Evolutionary conservation across 2,888 invertebrate genomes (phyloP).

Genomic region (Lycaena phlaeas): DNA sequence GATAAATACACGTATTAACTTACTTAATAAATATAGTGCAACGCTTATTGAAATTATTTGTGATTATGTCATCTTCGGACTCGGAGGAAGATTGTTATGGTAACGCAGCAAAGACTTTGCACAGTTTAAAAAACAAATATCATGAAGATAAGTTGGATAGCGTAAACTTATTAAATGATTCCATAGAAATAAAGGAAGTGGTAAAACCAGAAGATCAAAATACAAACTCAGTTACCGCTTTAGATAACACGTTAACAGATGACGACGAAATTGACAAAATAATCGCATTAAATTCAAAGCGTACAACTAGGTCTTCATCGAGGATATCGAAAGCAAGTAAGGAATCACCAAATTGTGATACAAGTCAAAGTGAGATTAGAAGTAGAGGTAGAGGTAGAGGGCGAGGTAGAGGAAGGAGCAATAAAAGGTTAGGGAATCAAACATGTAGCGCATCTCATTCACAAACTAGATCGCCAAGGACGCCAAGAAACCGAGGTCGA

Average conservation of each 20-base stretch:
- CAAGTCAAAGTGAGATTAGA: conserved; percentile 7
- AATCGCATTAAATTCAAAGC: conserved; percentile 11
- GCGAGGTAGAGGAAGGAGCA: conserved; percentile 9
- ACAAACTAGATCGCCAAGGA: background rate
- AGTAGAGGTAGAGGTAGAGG: conserved; percentile 16
- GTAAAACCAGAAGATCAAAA: background rate
- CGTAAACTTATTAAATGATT: conserved; percentile 25
- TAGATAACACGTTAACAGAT: conserved; percentile 4
- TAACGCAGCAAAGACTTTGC: conserved; percentile 39
- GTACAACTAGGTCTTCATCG: background rate
- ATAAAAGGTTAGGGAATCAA: background rate
- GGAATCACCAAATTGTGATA: conserved; percentile 10
- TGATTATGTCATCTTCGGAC: conserved; percentile 45
- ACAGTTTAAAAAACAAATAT: conserved; percentile 35
- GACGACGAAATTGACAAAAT: conserved; percentile 10
- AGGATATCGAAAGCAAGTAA: conserved; percentile 12
- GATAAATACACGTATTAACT: too few relatives aligned
- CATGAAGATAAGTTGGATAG: conserved; percentile 28
- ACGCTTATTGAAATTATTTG: too few relatives aligned
- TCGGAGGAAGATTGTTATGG: conserved; percentile 60
- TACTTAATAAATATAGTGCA: too few relatives aligned
- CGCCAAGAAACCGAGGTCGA: conserved; percentile 9
- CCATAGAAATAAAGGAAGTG: conserved; percentile 12
- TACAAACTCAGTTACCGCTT: background rate
- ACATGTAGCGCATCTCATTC: background rate